Conservation (phyloP, 2,113 vertebrate species). For the Lonchura striata region DNA sequence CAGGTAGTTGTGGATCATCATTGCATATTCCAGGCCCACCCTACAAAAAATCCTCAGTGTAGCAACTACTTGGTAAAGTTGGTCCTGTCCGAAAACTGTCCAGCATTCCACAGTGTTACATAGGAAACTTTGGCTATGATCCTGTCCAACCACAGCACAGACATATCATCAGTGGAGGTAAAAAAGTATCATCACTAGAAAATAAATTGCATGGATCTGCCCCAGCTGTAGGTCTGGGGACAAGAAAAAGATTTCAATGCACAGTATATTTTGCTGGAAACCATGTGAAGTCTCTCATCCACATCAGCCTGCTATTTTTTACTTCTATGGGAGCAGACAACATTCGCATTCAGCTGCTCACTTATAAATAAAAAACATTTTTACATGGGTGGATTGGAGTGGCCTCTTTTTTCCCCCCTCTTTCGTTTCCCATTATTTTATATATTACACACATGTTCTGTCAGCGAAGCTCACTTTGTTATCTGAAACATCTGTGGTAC, state of each 20-base stretch:
- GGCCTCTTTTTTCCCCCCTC: neutral
- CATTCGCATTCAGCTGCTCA: constrained; percentile 52
- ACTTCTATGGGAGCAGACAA: constrained; percentile 12
- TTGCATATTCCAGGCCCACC: neutral
- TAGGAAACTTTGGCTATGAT: neutral
- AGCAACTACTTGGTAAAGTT: neutral
- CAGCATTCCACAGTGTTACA: neutral
- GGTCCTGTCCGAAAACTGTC: neutral
- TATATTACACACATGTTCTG: constrained; percentile 69
- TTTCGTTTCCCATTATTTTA: constrained; percentile 64
- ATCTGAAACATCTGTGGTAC: constrained; percentile 72
- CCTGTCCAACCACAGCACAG: neutral
- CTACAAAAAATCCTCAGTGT: neutral
- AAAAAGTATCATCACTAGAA: neutral
- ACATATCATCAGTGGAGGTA: neutral
- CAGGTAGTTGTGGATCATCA: neutral
- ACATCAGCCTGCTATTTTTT: neutral
- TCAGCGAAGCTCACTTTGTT: constrained; percentile 61
- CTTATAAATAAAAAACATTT: constrained; percentile 51
- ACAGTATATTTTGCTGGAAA: neutral
- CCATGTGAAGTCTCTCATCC: constrained; percentile 6
- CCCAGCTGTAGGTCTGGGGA: neutral
- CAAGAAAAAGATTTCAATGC: neutral
- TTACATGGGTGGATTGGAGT: constrained; percentile 44
- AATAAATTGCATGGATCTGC: neutral